Percentiles rank a stretch among this genome's conserved stretches.
These are phyloP conservation scores for Ivindomyrus marchei DNA, from an alignment of 2,113 vertebrate species.

Conservation along the genomic window DNA sequence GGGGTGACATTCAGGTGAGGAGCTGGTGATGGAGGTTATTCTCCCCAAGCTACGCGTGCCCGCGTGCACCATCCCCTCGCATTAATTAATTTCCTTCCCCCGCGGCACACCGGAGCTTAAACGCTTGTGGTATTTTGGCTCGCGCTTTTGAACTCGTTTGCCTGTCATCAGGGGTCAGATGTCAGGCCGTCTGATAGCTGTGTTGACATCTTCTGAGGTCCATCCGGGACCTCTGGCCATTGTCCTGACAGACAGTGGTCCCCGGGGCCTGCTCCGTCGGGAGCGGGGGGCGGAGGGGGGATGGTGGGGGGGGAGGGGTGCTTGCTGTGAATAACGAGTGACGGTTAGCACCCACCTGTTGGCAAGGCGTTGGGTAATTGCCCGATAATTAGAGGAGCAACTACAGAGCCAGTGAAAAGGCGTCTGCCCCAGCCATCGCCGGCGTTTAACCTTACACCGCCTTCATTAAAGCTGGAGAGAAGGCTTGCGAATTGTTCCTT, in stretches of 20 bases:
- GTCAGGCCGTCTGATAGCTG: not conserved
- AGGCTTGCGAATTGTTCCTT: slow-evolving; percentile 57
- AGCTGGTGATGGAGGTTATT: not conserved
- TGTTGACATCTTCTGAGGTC: not conserved
- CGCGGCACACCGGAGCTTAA: not conserved
- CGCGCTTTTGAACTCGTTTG: not conserved
- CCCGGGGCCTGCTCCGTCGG: not conserved
- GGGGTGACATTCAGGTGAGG: not conserved
- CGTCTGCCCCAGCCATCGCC: slow-evolving; percentile 41
- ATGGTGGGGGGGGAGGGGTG: not conserved
- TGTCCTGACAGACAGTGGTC: not conserved
- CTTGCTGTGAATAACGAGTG: not conserved
- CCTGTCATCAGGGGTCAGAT: not conserved
- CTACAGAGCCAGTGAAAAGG: not conserved
- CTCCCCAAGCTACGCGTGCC: not conserved
- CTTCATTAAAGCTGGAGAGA: slow-evolving; percentile 64
- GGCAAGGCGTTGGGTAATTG: not conserved
- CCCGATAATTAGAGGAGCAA: not conserved
- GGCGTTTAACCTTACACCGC: slow-evolving; percentile 65
- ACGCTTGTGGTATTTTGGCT: not conserved
- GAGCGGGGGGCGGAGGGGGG: not conserved
- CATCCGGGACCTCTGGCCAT: not conserved
- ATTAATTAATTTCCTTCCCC: not conserved
- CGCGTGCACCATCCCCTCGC: not conserved
- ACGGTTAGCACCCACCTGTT: not conserved